Conservation (phyloP, 2,113 vertebrate species). For the Numenius arquata region DNA sequence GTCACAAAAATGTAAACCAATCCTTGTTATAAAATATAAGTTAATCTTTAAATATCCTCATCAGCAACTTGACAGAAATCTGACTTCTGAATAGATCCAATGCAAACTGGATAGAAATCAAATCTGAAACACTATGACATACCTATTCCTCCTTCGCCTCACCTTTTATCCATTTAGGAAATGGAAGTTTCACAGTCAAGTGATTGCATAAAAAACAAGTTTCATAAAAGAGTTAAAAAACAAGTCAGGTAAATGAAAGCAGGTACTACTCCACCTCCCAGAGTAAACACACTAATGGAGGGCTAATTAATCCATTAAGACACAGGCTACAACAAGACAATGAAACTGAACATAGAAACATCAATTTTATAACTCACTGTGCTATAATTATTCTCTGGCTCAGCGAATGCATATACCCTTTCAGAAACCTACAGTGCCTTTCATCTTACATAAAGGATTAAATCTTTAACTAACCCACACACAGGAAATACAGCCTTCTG, state of each 20-base stretch:
- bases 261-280: slow-evolving; percentile 39
- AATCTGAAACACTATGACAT: background rate
- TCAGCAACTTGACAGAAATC: background rate
- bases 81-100: background rate
- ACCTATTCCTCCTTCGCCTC: background rate
- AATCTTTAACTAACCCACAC: slow-evolving; percentile 61
- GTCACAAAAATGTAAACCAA: background rate
- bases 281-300: slow-evolving; percentile 62
- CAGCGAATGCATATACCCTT: slow-evolving; percentile 49
- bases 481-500: slow-evolving; percentile 55
- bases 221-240: slow-evolving; percentile 39
- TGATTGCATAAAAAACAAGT: background rate
- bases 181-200: slow-evolving; percentile 3
- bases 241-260: slow-evolving; percentile 45
- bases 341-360: slow-evolving; percentile 66
- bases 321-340: slow-evolving; percentile 63
- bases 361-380: slow-evolving; percentile 68
- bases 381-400: slow-evolving; percentile 70
- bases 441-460: slow-evolving; percentile 70
- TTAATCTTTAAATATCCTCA: background rate
- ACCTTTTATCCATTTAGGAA: background rate
- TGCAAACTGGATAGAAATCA: background rate
- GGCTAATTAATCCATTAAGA: slow-evolving; percentile 74
- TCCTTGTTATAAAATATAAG: background rate
- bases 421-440: slow-evolving; percentile 59